Evolutionary conservation across 2,888 invertebrate genomes (phyloP).

Genomic region (Drosophila flavopinicola): DNA sequence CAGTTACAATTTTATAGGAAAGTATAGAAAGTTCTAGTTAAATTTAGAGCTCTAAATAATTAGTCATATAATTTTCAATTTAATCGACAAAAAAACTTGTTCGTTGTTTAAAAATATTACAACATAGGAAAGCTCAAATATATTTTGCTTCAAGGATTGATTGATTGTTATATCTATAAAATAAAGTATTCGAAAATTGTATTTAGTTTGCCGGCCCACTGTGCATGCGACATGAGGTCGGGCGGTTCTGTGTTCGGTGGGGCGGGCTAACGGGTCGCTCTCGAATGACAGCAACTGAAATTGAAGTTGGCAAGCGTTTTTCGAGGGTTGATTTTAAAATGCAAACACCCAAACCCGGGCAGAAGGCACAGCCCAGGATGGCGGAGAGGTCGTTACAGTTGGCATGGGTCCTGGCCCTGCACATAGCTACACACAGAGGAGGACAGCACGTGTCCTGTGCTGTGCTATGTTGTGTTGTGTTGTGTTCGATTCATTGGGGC

Average conservation of each 20-base stretch:
- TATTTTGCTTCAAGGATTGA: too few relatives aligned
- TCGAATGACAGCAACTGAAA: slow-evolving; percentile 74
- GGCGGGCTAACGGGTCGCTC: slow-evolving; percentile 32
- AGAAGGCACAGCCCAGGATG: slow-evolving; percentile 21
- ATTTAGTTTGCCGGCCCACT: slow-evolving; percentile 17
- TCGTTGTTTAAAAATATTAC: too few relatives aligned
- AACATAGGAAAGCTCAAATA: too few relatives aligned
- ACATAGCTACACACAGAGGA: slow-evolving; percentile 63
- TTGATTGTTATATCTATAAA: too few relatives aligned
- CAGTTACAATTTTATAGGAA: too few relatives aligned
- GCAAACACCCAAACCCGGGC: slow-evolving; percentile 62
- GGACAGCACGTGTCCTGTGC: slow-evolving; percentile 42
- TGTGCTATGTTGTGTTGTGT: too few relatives aligned
- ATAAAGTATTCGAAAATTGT: too few relatives aligned
- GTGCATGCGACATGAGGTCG: slow-evolving; percentile 14
- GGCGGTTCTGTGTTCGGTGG: slow-evolving; percentile 3
- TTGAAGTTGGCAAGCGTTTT: slow-evolving; percentile 76
- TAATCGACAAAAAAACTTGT: too few relatives aligned
- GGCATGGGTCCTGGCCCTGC: slow-evolving; percentile 39
- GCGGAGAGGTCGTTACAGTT: slow-evolving; percentile 49
- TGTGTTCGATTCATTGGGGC: slow-evolving; percentile 15
- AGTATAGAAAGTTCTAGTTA: too few relatives aligned
- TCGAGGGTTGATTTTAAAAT: slow-evolving; percentile 76
- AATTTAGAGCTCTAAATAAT: too few relatives aligned
- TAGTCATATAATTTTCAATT: too few relatives aligned